These are phyloP conservation scores for Hypsibius dujardini DNA, from an alignment of 1,140 invertebrate genomes.

Conservation along the genomic window DNA sequence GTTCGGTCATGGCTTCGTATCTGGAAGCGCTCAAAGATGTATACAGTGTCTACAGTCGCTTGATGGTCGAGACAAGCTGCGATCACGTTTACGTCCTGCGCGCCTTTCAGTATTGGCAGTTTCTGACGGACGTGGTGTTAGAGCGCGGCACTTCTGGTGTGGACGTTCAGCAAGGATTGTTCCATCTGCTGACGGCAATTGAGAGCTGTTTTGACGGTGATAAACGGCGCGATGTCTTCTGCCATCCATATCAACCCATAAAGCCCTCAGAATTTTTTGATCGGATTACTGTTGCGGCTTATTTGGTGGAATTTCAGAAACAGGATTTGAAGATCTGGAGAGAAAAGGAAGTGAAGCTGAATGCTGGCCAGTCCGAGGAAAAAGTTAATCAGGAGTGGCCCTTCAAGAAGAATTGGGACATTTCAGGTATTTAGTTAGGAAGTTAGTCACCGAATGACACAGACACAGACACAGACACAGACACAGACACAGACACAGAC, in stretches of 20 bases:
- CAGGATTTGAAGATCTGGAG: background rate
- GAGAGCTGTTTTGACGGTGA: background rate
- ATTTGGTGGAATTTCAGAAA: background rate
- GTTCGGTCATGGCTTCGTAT: background rate
- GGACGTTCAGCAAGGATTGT: background rate
- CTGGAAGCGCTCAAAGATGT: background rate
- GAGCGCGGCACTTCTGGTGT: background rate
- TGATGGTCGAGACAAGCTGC: background rate
- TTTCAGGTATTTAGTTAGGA: background rate
- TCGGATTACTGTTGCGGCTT: background rate
- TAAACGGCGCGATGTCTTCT: background rate
- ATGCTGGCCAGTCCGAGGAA: no score
- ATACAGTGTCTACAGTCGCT: background rate
- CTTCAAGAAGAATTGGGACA: background rate
- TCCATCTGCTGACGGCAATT: background rate
- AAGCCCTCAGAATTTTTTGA: background rate
- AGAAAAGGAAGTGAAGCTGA: no score
- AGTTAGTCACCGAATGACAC: background rate
- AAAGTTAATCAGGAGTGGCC: no score
- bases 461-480: background rate
- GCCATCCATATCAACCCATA: background rate
- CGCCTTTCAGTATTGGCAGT: constrained; percentile 12
- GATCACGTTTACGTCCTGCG: background rate
- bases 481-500: no score
- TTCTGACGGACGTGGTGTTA: background rate